Percentiles rank a stretch among this genome's conserved stretches.
Evolutionary conservation across 2,888 invertebrate genomes (phyloP).

Genomic region (Cyaniris semiargus): DNA sequence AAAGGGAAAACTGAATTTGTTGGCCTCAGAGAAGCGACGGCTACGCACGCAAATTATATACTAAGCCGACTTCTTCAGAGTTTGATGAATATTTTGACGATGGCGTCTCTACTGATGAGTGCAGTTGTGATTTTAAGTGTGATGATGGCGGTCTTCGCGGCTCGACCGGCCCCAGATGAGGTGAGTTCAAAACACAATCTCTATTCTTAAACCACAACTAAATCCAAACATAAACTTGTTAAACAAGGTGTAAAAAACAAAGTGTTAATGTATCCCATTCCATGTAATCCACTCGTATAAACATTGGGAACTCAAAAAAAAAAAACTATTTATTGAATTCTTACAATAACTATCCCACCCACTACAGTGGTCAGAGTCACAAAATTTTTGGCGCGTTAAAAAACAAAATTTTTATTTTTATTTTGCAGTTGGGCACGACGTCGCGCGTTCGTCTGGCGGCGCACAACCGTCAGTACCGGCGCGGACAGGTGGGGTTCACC

Average conservation of each 20-base stretch:
- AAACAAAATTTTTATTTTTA: background rate
- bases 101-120: background rate
- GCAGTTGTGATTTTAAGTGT: background rate
- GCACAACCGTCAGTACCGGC: background rate
- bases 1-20: background rate
- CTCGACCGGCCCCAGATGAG: background rate
- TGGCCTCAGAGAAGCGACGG: background rate
- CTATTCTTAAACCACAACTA: background rate
- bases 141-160: background rate
- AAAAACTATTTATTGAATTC: no score
- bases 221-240: no score
- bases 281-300: no score
- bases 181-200: background rate
- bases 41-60: background rate
- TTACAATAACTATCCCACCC: no score
- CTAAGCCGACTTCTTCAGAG: background rate
- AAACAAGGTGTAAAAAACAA: no score
- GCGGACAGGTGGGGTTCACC: background rate
- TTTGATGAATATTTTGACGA: background rate
- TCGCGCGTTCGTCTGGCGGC: background rate
- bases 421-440: background rate
- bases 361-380: background rate
- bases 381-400: background rate
- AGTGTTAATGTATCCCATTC: no score
- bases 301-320: no score